A percentile compares a stretch with the other conserved stretches of the same genome.
These are phyloP conservation scores for Catagonus wagneri DNA, from an alignment of 2,113 vertebrate genomes.

Conservation along the genomic window DNA sequence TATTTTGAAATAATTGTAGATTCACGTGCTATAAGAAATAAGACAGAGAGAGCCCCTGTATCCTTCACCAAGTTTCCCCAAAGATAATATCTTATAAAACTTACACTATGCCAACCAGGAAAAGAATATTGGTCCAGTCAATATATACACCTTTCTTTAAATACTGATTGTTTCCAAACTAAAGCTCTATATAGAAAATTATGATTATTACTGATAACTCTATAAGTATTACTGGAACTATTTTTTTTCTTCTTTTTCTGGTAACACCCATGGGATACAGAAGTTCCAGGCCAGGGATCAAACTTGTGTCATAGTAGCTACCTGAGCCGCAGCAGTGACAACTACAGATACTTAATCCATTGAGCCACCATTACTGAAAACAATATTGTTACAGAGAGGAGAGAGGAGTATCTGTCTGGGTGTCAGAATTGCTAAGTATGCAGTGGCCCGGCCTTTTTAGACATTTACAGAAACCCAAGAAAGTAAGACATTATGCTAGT, in stretches of 20 bases:
- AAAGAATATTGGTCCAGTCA: background rate
- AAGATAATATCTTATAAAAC: background rate
- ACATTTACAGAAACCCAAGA: background rate
- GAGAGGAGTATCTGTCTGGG: background rate
- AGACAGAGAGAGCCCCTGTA: background rate
- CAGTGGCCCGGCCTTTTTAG: background rate
- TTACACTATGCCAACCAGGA: background rate
- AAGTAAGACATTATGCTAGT: background rate
- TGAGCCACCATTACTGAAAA: no score
- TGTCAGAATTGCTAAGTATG: background rate
- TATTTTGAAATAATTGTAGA: slow-evolving; percentile 3
- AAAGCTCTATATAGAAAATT: slow-evolving; percentile 35
- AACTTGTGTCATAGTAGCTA: no score
- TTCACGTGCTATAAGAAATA: background rate
- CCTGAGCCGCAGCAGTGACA: no score
- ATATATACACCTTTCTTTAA: background rate
- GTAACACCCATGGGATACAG: no score
- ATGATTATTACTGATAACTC: background rate
- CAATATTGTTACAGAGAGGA: background rate
- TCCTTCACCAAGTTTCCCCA: background rate
- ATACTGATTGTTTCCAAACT: background rate
- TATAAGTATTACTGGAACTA: background rate
- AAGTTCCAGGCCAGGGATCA: no score
- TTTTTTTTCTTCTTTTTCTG: no score
- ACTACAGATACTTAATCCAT: no score